These are phyloP conservation scores for Saccostrea cuccullata DNA, from an alignment of 1,140 invertebrate species.

Conservation along the genomic window DNA sequence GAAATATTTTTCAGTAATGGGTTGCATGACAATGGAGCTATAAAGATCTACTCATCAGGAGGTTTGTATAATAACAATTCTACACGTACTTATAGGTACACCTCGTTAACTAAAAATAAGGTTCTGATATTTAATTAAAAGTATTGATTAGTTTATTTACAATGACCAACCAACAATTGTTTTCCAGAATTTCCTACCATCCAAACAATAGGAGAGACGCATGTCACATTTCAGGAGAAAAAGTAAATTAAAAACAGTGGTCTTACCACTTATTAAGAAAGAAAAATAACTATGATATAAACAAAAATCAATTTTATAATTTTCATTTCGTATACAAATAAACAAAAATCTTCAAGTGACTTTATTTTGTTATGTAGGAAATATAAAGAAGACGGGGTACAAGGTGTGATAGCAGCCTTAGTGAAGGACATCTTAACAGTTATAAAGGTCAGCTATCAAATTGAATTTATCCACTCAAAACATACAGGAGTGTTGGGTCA, in stretches of 20 bases:
- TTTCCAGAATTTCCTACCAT: conserved; percentile 56
- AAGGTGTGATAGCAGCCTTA: neutral
- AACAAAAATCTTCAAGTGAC: neutral
- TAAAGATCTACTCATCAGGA: conserved; percentile 48
- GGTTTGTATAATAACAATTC: neutral
- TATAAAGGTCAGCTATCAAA: neutral
- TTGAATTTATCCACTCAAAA: neutral
- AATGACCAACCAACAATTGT: neutral
- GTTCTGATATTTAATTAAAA: neutral
- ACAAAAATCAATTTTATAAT: neutral
- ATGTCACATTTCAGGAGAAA: conserved; percentile 49
- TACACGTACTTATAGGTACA: neutral
- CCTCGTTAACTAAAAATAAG: neutral
- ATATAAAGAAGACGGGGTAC: neutral
- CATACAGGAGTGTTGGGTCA: too few relatives aligned
- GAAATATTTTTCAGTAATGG: conserved; percentile 22
- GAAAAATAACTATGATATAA: neutral
- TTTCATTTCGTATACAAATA: neutral
- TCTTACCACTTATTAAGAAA: neutral
- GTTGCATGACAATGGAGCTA: conserved; percentile 32
- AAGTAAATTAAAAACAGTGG: conserved; percentile 21
- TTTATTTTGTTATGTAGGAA: too few relatives aligned
- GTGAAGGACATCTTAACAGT: conserved; percentile 10
- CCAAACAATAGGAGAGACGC: conserved; percentile 28
- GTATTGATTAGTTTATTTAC: neutral